phyloP scores from a whole-genome alignment of 2,797 vertebrate species.

The Gymnoscopelus braueri region DNA sequence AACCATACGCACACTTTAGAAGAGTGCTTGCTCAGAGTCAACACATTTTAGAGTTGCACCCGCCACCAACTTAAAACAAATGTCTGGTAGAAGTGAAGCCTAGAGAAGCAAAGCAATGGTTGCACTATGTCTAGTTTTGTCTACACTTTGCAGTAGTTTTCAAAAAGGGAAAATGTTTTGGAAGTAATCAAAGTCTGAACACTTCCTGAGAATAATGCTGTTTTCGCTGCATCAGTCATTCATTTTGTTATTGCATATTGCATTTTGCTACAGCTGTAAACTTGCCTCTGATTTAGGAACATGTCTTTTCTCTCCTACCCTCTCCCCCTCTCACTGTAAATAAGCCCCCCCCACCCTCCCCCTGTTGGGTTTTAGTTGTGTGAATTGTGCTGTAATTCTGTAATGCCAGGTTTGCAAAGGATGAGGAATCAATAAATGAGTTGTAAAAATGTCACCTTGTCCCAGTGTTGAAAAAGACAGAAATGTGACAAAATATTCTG shows the following conservation, averaged over 20 bases:
- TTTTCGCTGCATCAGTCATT: slow-evolving; percentile 40
- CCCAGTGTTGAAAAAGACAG: not conserved
- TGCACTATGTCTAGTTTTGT: slow-evolving; percentile 36
- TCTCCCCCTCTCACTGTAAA: slow-evolving; percentile 56
- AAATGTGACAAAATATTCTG: slow-evolving; percentile 10
- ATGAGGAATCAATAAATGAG: slow-evolving; percentile 70
- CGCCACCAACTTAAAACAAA: slow-evolving; percentile 10
- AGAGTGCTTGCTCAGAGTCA: slow-evolving; percentile 9
- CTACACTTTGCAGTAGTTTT: slow-evolving; percentile 24
- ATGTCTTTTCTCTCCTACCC: slow-evolving; percentile 15
- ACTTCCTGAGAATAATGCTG: slow-evolving; percentile 43
- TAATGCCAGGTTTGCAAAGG: slow-evolving; percentile 75
- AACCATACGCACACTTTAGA: slow-evolving; percentile 3
- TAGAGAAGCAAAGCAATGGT: not conserved
- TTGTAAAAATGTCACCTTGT: slow-evolving; percentile 44
- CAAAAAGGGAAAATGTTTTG: slow-evolving; percentile 34
- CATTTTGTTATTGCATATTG: slow-evolving; percentile 46
- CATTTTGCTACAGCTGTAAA: slow-evolving; percentile 67
- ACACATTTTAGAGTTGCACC: slow-evolving; percentile 21
- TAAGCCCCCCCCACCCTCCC: slow-evolving; percentile 38
- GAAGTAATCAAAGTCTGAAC: slow-evolving; percentile 51
- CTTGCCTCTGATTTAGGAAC: slow-evolving; percentile 41
- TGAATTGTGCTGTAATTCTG: slow-evolving; percentile 79
- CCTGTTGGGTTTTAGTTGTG: slow-evolving; percentile 69
- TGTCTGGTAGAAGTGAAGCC: not conserved